Percentiles rank a stretch among this genome's conserved stretches.
Conservation (phyloP, 2,797 vertebrate genomes). For the Oreortyx pictus region DNA sequence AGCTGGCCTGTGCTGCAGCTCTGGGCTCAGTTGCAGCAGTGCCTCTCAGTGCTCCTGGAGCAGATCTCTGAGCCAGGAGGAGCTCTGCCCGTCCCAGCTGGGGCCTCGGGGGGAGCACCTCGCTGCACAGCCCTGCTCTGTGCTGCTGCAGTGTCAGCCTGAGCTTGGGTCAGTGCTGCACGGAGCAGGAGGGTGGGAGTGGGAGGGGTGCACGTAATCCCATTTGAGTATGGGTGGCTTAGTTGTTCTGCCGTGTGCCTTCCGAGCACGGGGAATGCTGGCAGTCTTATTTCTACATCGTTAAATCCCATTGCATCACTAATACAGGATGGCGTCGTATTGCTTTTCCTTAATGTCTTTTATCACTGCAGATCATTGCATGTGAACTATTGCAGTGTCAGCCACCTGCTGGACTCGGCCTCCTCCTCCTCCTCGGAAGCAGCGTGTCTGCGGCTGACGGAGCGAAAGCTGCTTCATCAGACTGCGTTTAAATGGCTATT, state of each 20-base stretch:
- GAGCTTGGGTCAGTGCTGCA: too few relatives aligned
- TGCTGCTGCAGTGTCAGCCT: too few relatives aligned
- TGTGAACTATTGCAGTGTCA: background rate
- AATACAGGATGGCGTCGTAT: background rate
- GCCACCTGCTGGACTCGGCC: background rate
- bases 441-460: background rate
- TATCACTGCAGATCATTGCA: too few relatives aligned
- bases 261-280: background rate
- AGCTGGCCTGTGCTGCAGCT: rapidly evolving
- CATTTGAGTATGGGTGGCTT: background rate
- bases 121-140: background rate
- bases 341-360: background rate
- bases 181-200: background rate
- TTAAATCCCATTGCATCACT: background rate
- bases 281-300: background rate
- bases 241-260: background rate
- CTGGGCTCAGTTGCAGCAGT: background rate
- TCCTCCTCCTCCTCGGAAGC: too few relatives aligned
- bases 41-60: background rate
- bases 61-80: background rate
- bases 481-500: background rate
- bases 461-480: background rate
- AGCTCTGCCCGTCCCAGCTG: background rate
- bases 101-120: background rate
- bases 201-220: background rate